phyloP scores from a whole-genome alignment of 1,140 invertebrate species.

The Pachypsylla venusta region DNA sequence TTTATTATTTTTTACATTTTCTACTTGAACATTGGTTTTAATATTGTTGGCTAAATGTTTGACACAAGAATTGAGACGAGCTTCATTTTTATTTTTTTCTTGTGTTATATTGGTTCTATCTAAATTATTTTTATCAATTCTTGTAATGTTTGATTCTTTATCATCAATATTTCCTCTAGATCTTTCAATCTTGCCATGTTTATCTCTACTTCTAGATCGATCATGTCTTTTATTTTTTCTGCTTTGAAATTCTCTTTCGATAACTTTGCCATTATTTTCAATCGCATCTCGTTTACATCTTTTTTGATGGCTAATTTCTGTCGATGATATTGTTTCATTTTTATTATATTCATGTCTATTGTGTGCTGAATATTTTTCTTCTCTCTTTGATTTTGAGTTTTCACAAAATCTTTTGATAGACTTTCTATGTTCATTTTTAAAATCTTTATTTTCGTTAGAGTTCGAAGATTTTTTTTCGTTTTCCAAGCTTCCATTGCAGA shows the following conservation, averaged over 20 bases:
- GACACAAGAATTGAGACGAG: no score
- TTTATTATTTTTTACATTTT: no score
- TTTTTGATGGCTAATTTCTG: neutral
- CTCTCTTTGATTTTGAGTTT: neutral
- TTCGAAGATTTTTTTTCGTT: neutral
- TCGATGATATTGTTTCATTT: neutral
- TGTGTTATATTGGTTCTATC: no score
- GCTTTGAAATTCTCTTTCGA: neutral
- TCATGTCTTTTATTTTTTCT: neutral
- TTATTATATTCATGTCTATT: neutral
- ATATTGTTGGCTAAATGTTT: no score
- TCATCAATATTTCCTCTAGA: neutral
- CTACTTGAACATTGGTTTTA: no score
- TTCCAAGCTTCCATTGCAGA: neutral
- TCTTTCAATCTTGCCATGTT: neutral
- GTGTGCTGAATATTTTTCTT: neutral
- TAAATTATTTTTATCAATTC: no score
- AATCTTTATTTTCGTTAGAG: neutral
- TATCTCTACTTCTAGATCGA: neutral
- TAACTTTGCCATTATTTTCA: neutral
- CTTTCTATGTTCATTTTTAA: neutral
- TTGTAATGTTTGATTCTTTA: no score
- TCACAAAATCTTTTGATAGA: neutral
- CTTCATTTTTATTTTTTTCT: no score
- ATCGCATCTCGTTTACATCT: neutral